Evolutionary conservation across 2,113 vertebrate species (phyloP).

Genomic region (Cyprinus carpio): DNA sequence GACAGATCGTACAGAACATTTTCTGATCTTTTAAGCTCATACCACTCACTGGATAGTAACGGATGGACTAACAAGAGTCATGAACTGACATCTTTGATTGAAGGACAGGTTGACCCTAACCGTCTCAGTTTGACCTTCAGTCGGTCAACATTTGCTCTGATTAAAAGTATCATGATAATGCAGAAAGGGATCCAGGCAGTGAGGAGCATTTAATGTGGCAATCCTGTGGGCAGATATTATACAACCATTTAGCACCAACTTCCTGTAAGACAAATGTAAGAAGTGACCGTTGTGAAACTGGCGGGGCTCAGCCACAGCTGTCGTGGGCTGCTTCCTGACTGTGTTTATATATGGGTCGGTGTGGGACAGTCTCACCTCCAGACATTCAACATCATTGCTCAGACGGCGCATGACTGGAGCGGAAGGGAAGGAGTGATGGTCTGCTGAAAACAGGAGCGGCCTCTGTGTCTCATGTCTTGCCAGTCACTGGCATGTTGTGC

Average conservation of each 20-base stretch:
- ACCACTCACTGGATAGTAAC: neutral
- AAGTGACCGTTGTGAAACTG: constrained; percentile 30
- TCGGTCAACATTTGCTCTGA: constrained; percentile 22
- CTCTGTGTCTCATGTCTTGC: constrained; percentile 34
- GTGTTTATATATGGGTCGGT: constrained; percentile 51
- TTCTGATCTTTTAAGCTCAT: neutral
- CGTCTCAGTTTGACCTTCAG: constrained; percentile 21
- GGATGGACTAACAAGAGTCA: constrained; percentile 28
- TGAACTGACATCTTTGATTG: constrained; percentile 14
- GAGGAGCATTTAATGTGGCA: neutral
- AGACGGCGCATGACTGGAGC: constrained; percentile 35
- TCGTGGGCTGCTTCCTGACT: constrained; percentile 50
- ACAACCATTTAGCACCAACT: neutral
- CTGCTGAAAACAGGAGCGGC: constrained; percentile 40
- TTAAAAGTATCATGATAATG: neutral
- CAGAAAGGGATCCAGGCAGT: neutral
- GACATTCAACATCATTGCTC: constrained; percentile 20
- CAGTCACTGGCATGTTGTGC: constrained; percentile 55
- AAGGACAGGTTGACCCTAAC: constrained; percentile 39
- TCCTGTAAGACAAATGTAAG: constrained; percentile 5
- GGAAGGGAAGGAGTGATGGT: constrained; percentile 30
- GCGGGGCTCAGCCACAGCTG: constrained; percentile 21
- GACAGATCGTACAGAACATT: neutral
- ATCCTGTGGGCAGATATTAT: neutral
- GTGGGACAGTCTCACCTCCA: constrained; percentile 41